Percentiles rank a stretch among this genome's conserved stretches.
phyloP scores from a whole-genome alignment of 2,797 vertebrate species.

The Ataeniobius toweri region DNA sequence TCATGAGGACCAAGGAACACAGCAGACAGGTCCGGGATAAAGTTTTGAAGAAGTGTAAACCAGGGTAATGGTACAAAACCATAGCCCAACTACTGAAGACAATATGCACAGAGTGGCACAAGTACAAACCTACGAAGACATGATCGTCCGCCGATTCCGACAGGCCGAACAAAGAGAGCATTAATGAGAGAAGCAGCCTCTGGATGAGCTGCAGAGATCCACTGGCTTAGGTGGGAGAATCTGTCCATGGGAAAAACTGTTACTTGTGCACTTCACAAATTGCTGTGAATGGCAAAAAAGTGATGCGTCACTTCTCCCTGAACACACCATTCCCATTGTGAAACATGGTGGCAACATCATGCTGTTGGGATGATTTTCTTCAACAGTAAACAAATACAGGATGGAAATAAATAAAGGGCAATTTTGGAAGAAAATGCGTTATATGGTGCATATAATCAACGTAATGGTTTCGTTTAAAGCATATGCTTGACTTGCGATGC shows the following conservation, averaged over 20 bases:
- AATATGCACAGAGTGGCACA: too few species aligned
- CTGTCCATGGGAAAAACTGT: not conserved
- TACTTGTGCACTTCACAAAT: not conserved
- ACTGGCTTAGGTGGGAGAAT: not conserved
- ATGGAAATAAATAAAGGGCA: not conserved
- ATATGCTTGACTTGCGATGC: not conserved
- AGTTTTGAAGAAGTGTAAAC: too few species aligned
- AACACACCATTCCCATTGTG: not conserved
- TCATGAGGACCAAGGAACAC: too few species aligned
- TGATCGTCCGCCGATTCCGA: too few species aligned
- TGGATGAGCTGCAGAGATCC: not conserved
- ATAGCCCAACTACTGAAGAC: too few species aligned
- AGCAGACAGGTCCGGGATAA: too few species aligned
- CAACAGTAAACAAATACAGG: not conserved
- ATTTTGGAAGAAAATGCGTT: not conserved
- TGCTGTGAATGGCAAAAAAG: not conserved
- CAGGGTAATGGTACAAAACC: too few species aligned
- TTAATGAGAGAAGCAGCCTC: not conserved
- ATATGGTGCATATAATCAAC: not conserved
- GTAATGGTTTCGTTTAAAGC: not conserved
- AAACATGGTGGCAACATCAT: not conserved
- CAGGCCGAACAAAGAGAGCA: too few species aligned
- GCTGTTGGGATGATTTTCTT: not conserved
- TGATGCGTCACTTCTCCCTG: not conserved
- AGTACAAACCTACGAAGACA: too few species aligned